Percentiles rank a stretch among this genome's conserved stretches.
Evolutionary conservation across 2,888 invertebrate species (phyloP).

Genomic region (Rhagonycha lutea): DNA sequence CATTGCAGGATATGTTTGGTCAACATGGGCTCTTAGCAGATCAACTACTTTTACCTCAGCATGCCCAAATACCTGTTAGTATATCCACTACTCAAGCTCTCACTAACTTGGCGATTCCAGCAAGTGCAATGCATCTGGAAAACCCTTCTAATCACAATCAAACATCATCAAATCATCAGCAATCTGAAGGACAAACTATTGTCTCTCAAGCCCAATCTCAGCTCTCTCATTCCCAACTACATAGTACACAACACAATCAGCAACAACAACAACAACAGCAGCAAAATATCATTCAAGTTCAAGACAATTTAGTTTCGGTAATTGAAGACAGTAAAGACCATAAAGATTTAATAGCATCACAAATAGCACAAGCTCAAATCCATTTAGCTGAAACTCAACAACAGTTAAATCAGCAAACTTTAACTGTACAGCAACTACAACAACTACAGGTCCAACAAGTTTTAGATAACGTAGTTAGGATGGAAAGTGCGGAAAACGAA

Average conservation of each 20-base stretch:
- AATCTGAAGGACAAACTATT: constrained; percentile 35
- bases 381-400: constrained; percentile 61
- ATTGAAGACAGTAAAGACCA: constrained; percentile 54
- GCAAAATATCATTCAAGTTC: constrained; percentile 54
- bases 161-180: constrained; percentile 25
- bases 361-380: constrained; percentile 48
- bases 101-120: constrained; percentile 50
- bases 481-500: constrained; percentile 49
- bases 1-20: constrained; percentile 57
- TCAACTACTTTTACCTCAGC: constrained; percentile 52
- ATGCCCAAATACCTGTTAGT: constrained; percentile 53
- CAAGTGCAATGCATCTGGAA: constrained; percentile 52
- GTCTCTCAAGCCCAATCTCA: constrained; percentile 54
- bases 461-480: constrained; percentile 51
- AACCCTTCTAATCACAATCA: constrained; percentile 40
- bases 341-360: constrained; percentile 49
- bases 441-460: constrained; percentile 65
- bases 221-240: constrained; percentile 45
- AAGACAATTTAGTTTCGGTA: constrained; percentile 54
- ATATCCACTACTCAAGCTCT: constrained; percentile 52
- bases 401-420: constrained; percentile 53
- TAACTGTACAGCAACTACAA: constrained; percentile 51
- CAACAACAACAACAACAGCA: constrained; percentile 49
- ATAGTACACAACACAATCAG: constrained; percentile 45
- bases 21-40: constrained; percentile 58